These are phyloP conservation scores for Listronotus oregonensis DNA, from an alignment of 1,140 invertebrate genomes.

Conservation along the genomic window DNA sequence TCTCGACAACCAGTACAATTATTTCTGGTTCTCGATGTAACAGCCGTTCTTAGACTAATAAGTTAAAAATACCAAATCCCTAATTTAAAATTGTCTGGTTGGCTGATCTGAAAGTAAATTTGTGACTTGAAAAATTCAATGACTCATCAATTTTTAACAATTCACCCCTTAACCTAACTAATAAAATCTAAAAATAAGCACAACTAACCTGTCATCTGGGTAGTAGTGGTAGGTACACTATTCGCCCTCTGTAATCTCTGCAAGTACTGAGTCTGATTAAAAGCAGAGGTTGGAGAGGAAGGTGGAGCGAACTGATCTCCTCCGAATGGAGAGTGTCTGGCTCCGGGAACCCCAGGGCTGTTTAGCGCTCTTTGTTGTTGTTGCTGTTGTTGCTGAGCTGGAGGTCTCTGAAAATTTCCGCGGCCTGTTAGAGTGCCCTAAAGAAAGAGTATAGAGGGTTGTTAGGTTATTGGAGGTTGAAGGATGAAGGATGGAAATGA, in stretches of 20 bases:
- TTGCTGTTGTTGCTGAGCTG: conserved; percentile 47
- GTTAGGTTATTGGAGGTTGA: background rate
- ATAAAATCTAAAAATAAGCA: conserved; percentile 14
- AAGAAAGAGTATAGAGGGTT: conserved; percentile 24
- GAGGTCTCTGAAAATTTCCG: conserved; percentile 51
- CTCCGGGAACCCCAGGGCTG: conserved; percentile 48
- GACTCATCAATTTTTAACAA: background rate
- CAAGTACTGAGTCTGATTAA: conserved; percentile 61
- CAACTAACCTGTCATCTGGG: conserved; percentile 67
- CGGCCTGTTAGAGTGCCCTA: conserved; percentile 32
- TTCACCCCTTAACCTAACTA: background rate
- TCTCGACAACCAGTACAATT: no score
- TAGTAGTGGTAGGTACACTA: conserved; percentile 66
- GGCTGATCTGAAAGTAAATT: no score
- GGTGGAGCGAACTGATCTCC: conserved; percentile 63
- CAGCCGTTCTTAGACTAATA: no score
- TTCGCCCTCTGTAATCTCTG: conserved; percentile 67
- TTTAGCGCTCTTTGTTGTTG: conserved; percentile 45
- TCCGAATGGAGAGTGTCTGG: conserved; percentile 63
- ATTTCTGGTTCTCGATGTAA: no score
- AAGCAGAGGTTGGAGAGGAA: conserved; percentile 61
- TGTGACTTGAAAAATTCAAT: background rate
- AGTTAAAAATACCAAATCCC: background rate
- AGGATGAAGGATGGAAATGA: background rate
- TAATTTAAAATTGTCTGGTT: background rate